A percentile compares a stretch with the other conserved stretches of the same genome.
Conservation (phyloP, 2,888 invertebrate species). For the Escarpia spicata region DNA sequence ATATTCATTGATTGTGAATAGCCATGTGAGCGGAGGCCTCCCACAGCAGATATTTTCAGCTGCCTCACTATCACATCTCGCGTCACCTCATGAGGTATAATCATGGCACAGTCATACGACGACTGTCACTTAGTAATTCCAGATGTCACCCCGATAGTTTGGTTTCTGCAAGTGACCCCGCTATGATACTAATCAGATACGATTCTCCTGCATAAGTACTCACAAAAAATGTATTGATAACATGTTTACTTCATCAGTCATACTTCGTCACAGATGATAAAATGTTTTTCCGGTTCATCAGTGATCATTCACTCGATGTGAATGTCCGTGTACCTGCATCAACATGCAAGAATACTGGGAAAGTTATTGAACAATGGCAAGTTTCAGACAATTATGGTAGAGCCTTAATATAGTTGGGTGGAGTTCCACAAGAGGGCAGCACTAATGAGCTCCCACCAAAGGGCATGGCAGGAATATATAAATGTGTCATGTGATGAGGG, state of each 20-base stretch:
- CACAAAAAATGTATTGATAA: not conserved
- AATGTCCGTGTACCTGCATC: not conserved
- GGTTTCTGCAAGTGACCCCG: not conserved
- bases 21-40: not conserved
- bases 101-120: not conserved
- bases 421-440: too few relatives aligned
- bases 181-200: not conserved
- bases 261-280: not conserved
- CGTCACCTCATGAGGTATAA: not conserved
- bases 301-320: not conserved
- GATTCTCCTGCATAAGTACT: not conserved
- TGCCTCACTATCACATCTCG: not conserved
- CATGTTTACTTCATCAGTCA: not conserved
- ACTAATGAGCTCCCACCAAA: too few relatives aligned
- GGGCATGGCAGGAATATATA: too few relatives aligned
- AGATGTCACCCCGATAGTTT: not conserved
- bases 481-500: too few relatives aligned
- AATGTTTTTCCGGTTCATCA: not conserved
- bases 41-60: not conserved
- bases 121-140: not conserved
- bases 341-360: not conserved
- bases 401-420: too few relatives aligned
- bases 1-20: constrained; percentile 8
- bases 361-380: not conserved
- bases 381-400: not conserved